Evolutionary conservation across 2,797 vertebrate genomes (phyloP).

Genomic region (Otus scops): DNA sequence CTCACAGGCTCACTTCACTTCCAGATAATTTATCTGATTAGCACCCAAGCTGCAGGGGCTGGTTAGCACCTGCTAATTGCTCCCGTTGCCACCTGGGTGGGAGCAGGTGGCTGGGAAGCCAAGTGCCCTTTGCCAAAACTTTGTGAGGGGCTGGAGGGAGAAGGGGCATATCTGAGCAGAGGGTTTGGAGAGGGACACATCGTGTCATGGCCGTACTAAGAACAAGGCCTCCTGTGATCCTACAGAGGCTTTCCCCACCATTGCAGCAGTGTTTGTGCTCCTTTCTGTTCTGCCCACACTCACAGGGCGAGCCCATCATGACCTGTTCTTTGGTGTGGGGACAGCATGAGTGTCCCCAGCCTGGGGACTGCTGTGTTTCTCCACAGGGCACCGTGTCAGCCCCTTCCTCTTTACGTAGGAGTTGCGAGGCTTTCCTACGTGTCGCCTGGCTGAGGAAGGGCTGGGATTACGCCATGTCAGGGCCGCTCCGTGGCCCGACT

Average conservation of each 20-base stretch:
- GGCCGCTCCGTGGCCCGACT: rapidly evolving
- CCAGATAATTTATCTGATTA: slow-evolving; percentile 20
- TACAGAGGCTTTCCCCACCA: rapidly evolving
- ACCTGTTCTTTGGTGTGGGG: not conserved
- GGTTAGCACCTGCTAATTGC: slow-evolving; percentile 31
- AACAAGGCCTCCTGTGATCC: not conserved
- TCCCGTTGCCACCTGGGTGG: not conserved
- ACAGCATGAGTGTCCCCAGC: not conserved
- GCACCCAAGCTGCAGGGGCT: not conserved
- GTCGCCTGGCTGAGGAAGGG: rapidly evolving
- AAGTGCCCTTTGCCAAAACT: not conserved
- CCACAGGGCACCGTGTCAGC: rapidly evolving
- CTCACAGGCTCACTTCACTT: not conserved
- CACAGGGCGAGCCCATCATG: not conserved
- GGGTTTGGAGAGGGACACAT: not conserved
- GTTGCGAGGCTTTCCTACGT: rapidly evolving
- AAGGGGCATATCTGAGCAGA: rapidly evolving
- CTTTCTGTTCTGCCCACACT: not conserved
- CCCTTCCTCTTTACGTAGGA: rapidly evolving
- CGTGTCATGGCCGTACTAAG: not conserved
- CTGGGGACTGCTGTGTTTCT: rapidly evolving
- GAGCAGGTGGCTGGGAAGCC: not conserved
- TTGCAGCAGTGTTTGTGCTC: not conserved
- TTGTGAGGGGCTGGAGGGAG: not conserved
- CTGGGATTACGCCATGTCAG: rapidly evolving